Base-by-base conservation (phyloP, 1,140 invertebrate species). In the Zaprionus taronus region DNA sequence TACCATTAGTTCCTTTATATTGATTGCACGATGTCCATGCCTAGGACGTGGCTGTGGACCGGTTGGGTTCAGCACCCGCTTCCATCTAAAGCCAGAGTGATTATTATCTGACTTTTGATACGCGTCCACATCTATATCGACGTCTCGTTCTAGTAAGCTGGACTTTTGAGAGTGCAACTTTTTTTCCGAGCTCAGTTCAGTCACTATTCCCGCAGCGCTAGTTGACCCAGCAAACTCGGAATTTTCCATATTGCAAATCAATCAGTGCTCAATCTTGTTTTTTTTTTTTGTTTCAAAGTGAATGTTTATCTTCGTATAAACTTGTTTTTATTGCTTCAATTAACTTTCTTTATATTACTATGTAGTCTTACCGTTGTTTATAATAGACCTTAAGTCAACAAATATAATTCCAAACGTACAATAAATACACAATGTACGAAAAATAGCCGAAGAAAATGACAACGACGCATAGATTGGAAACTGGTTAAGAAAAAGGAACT, bases 1-100 rank as follows among this genome's bases (percentile, higher is more conserved):
- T 78, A 99, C 97, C 97, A 99, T 99, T 77, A 99, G 95, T 94
- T 99, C 99, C 94, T 99, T 99, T 90, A 99, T 99, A 87, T 98
- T 97, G 89, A 99, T 98, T 24, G 99, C 98, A 84, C 99, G 96
- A 94, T 99, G 99, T 58, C 99, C 99, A 96, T 99, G 99, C 71
- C 99, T 95, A 64, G 99, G 98, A 94, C 97, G 95, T 31, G 98
- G 98, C 93, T 97, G 96, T 22, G 97, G 97, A 85, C 98, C 98
- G 91, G 96, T 96, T 76, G 98, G 96, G 95, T 98, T 98, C 93
- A 96, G 95, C 91, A 99, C 96, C 94, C 97, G 96, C 95, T 98
- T 98, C 99, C 99, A 99, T 95, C 83, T 80, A 73, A 92, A 91
- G 0, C 82, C 86, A 0, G 79, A 57, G 24, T 60, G 64, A 41